Evolutionary conservation across 2,888 invertebrate species (phyloP), one percentile per base, ranked within the genome.

Genomic region (Sarcophaga caerulescens): DNA sequence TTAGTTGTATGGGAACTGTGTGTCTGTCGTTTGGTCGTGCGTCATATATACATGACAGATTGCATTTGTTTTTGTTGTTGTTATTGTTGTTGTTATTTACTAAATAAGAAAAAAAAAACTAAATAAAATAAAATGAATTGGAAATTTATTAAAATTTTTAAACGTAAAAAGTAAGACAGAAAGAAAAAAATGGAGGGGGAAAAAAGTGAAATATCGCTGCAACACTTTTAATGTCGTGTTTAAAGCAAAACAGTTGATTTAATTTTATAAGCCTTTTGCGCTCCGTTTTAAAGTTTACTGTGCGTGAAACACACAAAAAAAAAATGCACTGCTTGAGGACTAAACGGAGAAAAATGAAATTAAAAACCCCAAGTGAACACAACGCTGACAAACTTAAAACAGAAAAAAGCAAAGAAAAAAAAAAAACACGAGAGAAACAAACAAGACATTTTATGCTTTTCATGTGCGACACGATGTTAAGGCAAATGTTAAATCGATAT

Each of bases 201-300:
- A 81, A 78, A 47, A 66, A 68, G 78, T 81, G 81, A 77, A 84
- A 85, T 85, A 73, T 85, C 81, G 84, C 80, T 85, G 84, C 85
- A 87, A 85, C 76, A 88, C 84, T 88, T 88, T 87, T 87, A 88
- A 88, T 88, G 88, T 89, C 88, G 88, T 84, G 85, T 86, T 86
- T 81, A 8, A 70, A 79, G 74, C 44, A 88, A 82, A 74, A 68
- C 70, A 86, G 77, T 86, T 84, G 81, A 81, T 84, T 84, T 76
- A 78, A 68, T 78, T 84, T 81, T 70, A 66, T 75, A 47, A 60
- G 52, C 60, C 14, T 69, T 78, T 63, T 57, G 59, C 19, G 21
- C 62, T 45, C 45, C 47, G 62, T 52, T 11, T 69, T 59, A 57
- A 62, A 78, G 80, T 85, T 78, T 76, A 65, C 57, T 35, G 74